phyloP scores from a whole-genome alignment of 2,113 vertebrate genomes.

The Oncorhynchus masou region DNA sequence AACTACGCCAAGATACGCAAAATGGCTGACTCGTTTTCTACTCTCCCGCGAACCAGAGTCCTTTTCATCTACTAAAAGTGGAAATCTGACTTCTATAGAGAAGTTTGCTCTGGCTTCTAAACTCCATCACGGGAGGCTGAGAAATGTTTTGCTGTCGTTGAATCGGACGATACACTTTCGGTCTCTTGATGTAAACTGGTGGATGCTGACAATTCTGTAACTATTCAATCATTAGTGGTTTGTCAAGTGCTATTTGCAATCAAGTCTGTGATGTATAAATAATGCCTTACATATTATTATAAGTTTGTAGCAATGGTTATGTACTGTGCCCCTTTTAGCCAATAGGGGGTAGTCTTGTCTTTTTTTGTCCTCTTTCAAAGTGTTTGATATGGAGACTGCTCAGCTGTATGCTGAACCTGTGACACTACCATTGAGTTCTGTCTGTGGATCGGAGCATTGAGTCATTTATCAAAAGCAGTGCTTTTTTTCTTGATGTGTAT shows the following conservation, averaged over 20 bases:
- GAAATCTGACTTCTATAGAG: background rate
- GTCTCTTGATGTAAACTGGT: slow-evolving; percentile 88
- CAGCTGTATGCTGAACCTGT: background rate
- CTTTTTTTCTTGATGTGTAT: slow-evolving; percentile 14
- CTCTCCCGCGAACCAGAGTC: slow-evolving; percentile 93
- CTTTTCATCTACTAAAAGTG: slow-evolving; percentile 97
- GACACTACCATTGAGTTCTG: background rate
- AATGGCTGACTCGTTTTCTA: slow-evolving; percentile 94
- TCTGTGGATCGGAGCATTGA: background rate
- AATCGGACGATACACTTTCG: slow-evolving; percentile 75
- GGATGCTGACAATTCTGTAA: slow-evolving; percentile 80
- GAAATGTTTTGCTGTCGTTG: slow-evolving; percentile 61
- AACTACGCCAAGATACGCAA: slow-evolving; percentile 98
- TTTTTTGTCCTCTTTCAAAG: background rate
- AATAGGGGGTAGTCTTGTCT: slow-evolving; percentile 82
- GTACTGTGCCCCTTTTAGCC: slow-evolving; percentile 69
- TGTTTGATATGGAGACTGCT: background rate
- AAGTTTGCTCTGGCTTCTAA: background rate
- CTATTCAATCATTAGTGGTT: slow-evolving; percentile 84
- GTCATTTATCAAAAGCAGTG: background rate
- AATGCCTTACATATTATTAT: slow-evolving; percentile 70
- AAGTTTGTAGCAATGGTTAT: slow-evolving; percentile 74
- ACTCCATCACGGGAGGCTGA: background rate
- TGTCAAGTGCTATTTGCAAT: slow-evolving; percentile 83
- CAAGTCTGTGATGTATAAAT: slow-evolving; percentile 77